These are phyloP conservation scores for Aegithalos caudatus DNA, from an alignment of 2,113 vertebrate species.

Conservation along the genomic window DNA sequence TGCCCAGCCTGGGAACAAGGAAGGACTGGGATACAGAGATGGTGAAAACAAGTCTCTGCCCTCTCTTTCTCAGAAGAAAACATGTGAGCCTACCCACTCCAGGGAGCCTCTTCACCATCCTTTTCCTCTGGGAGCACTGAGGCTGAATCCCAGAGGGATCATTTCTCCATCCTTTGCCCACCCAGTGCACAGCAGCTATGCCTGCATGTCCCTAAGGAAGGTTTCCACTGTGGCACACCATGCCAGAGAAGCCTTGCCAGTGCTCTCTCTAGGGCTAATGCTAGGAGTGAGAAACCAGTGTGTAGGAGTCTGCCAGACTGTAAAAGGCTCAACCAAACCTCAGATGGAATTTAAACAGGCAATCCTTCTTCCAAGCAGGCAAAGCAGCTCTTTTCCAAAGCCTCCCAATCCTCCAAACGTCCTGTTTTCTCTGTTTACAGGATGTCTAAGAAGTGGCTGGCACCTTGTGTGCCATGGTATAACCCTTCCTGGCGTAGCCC, in stretches of 20 bases:
- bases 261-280: not conserved
- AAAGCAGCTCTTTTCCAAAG: not conserved
- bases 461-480: not conserved
- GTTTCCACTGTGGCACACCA: not conserved
- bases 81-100: fast-evolving
- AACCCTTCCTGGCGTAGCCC: not conserved
- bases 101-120: not conserved
- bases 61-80: not conserved
- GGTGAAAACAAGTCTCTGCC: not conserved
- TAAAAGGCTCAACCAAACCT: not conserved
- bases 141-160: not conserved
- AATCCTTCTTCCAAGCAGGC: not conserved
- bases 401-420: not conserved
- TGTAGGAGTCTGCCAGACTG: not conserved
- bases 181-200: fast-evolving
- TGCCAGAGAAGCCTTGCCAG: not conserved
- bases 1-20: not conserved
- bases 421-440: not conserved
- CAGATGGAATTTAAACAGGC: not conserved
- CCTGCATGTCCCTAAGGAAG: not conserved
- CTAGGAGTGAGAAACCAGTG: not conserved
- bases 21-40: not conserved
- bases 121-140: not conserved
- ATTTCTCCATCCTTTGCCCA: not conserved
- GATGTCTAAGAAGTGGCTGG: not conserved